phyloP scores from a whole-genome alignment of 1,140 invertebrate genomes.

The Drosophila ercepeae region DNA sequence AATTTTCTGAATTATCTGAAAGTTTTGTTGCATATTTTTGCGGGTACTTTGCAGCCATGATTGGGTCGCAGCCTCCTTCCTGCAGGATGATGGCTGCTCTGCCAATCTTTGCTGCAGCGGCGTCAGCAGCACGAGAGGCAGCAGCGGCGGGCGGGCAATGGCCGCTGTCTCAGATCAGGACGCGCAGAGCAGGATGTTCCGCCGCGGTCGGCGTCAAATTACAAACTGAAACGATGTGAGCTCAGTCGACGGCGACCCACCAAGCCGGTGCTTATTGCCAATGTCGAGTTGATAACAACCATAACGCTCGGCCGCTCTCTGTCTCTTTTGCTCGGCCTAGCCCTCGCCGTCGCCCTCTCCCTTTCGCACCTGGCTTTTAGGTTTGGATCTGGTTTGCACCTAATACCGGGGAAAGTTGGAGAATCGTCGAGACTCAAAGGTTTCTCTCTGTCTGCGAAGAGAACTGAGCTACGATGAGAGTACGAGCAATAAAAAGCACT shows the following conservation, averaged over 20 bases:
- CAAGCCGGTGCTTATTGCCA: constrained; percentile 62
- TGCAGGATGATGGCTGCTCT: constrained; percentile 52
- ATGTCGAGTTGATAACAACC: constrained; percentile 80
- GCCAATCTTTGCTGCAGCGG: constrained; percentile 28
- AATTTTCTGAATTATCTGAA: not conserved
- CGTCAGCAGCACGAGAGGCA: constrained; percentile 18
- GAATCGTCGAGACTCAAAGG: constrained; percentile 24
- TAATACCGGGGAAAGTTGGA: constrained; percentile 26
- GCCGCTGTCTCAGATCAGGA: constrained; percentile 46
- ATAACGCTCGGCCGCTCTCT: constrained; percentile 46
- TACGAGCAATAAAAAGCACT: constrained; percentile 2
- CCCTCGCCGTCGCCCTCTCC: constrained; percentile 1
- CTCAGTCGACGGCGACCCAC: constrained; percentile 38
- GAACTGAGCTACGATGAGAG: constrained; percentile 11
- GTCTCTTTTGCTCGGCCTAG: not conserved
- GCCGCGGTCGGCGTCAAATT: constrained; percentile 78
- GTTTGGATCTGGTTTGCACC: constrained; percentile 30
- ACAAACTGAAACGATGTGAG: constrained; percentile 69
- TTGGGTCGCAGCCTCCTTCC: constrained; percentile 28
- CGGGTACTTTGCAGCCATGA: constrained; percentile 1
- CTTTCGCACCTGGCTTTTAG: constrained; percentile 25
- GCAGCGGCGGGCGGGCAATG: constrained; percentile 33
- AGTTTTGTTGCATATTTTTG: not conserved
- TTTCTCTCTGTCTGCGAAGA: constrained; percentile 4
- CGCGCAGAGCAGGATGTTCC: constrained; percentile 60